These are phyloP conservation scores for Sceloporus undulatus DNA, from an alignment of 2,113 vertebrate species.

Conservation along the genomic window DNA sequence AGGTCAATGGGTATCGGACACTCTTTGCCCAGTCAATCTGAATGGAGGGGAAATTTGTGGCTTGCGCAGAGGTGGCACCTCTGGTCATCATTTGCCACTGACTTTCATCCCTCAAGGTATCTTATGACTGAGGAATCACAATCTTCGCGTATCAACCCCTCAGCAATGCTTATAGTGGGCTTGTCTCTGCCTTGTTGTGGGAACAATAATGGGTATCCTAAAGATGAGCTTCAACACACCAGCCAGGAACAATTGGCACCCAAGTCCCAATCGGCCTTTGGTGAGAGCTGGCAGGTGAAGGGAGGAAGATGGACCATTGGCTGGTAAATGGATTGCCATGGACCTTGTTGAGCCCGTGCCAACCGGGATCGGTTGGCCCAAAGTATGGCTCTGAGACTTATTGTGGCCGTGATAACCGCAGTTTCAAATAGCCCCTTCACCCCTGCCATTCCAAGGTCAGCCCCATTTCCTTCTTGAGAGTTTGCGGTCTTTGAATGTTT, in stretches of 20 bases:
- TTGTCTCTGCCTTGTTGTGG: too few species aligned
- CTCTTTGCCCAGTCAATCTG: constrained; percentile 2
- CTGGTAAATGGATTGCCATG: neutral
- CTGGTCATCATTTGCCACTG: too few species aligned
- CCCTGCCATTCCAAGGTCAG: constrained; percentile 65
- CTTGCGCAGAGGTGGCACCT: neutral
- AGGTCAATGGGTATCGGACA: neutral
- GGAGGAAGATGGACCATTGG: too few species aligned
- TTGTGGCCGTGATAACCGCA: constrained; percentile 51
- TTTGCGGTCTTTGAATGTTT: constrained; percentile 79
- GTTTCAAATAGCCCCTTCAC: constrained; percentile 63
- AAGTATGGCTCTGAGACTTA: neutral
- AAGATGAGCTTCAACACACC: too few species aligned
- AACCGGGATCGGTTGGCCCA: rapidly evolving
- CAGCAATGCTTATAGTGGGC: too few species aligned
- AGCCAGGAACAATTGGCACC: too few species aligned
- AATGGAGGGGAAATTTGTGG: neutral
- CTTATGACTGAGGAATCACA: too few species aligned
- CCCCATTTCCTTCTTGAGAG: constrained; percentile 70
- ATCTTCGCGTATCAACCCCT: too few species aligned
- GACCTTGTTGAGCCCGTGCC: neutral
- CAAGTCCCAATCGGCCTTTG: too few species aligned
- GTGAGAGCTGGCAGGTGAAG: too few species aligned
- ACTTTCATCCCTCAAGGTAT: too few species aligned
- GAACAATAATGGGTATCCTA: too few species aligned